A percentile compares a stretch with the other conserved stretches of the same genome.
Conservation (phyloP, 1,140 invertebrate genomes). For the Ostrea denselamellosa region DNA sequence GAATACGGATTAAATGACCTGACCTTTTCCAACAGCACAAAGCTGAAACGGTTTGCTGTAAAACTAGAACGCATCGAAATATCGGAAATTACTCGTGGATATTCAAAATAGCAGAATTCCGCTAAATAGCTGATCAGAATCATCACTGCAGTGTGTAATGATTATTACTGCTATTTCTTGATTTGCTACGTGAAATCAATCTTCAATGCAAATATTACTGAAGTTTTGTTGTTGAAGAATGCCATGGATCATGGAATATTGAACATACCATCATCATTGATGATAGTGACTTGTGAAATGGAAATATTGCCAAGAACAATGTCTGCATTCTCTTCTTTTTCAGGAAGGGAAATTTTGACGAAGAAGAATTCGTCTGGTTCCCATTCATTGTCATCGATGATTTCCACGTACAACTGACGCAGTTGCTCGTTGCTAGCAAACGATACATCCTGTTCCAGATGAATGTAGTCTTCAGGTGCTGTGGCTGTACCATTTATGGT, state of each 20-base stretch:
- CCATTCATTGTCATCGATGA: conserved; percentile 85
- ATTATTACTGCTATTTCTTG: no score
- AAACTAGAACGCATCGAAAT: no score
- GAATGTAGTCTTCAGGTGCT: conserved; percentile 82
- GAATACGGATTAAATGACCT: no score
- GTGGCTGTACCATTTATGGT: conserved; percentile 84
- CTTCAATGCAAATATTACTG: no score
- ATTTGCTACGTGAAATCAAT: no score
- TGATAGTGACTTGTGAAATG: conserved; percentile 85
- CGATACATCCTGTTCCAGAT: conserved; percentile 81
- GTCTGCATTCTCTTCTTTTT: conserved; percentile 71
- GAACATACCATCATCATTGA: conserved; percentile 84
- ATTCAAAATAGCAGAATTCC: no score
- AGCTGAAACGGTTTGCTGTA: no score
- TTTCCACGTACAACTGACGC: conserved; percentile 82
- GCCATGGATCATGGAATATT: background rate
- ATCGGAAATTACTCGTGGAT: no score
- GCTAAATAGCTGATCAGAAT: no score
- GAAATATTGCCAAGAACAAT: conserved; percentile 81
- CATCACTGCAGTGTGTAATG: no score
- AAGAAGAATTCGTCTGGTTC: conserved; percentile 86
- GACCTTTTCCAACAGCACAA: no score
- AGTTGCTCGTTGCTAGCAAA: conserved; percentile 82
- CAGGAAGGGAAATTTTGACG: conserved; percentile 80
- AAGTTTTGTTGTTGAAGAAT: background rate